Base-by-base conservation (phyloP, 2,797 vertebrate genomes). In the Catharus ustulatus region DNA sequence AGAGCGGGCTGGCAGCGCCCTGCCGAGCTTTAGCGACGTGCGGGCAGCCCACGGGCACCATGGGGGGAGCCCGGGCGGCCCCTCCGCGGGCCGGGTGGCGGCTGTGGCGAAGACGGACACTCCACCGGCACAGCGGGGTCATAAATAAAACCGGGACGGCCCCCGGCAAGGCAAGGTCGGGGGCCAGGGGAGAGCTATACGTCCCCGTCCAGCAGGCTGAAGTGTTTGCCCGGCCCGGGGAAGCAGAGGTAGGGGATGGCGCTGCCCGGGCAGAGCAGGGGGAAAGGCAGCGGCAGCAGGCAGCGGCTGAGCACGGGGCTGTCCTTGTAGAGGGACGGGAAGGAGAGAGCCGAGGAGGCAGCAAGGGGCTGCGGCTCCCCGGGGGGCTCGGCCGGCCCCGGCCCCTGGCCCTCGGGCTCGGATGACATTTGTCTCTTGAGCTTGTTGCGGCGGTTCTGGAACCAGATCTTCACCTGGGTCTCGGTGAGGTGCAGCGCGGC, bases 381-480 rank as follows among this genome's bases (percentile, higher is more conserved):
- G 13, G 45, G 10, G 5, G 36, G 16, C 54, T 93, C 85, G 21
- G 20, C 52, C 12, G 23, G n/a, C 4, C 40, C 34, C 22, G n/a
- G 72, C 2, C 38, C 38, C 22, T 43, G 73, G 9, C 72, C 79
- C n/a, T 83, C 87, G 26, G 69, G 40, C 38, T 99, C 98, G 1
- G 98, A 98, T 14, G 98, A 97, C 96, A 99, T 96, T 95, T 99
- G 99, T 90, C 99, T 98, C 97, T 99, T 99, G 98, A 99, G 84
- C 98, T 99, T 99, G 98, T 99, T 99, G 96, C 99, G 98, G 61
- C 99, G 96, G 97, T 99, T 99, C 98, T 99, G 99, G 97, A 99
- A 93, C 92, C 92, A 93, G 9, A 93, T 93, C 98, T 99, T 99
- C 86, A 99, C 99, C 97, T 99, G 99, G 7, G 99, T 91, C 92